Evolutionary conservation across 2,113 vertebrate genomes (phyloP).

Genomic region (Nannospalax galili): DNA sequence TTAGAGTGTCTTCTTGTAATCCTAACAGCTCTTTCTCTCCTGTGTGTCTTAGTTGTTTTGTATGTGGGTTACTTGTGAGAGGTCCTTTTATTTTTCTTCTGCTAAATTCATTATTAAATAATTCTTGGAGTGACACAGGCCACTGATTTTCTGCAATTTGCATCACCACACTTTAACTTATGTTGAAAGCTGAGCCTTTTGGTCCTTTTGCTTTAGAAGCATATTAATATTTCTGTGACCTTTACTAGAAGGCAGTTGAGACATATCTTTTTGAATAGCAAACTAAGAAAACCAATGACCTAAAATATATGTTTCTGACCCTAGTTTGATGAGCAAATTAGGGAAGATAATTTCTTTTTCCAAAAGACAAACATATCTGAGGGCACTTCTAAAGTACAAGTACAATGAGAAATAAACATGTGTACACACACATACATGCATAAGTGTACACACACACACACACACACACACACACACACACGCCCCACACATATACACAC

Average conservation of each 20-base stretch:
- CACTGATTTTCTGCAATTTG: constrained; percentile 88
- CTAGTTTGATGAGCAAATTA: constrained; percentile 62
- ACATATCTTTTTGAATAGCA: constrained; percentile 82
- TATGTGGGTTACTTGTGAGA: constrained; percentile 76
- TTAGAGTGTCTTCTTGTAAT: not conserved
- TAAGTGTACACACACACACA: not conserved
- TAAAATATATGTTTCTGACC: constrained; percentile 61
- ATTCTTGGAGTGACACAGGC: constrained; percentile 87
- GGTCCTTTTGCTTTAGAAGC: constrained; percentile 82
- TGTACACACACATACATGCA: not conserved
- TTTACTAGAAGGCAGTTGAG: constrained; percentile 84
- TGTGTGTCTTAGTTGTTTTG: constrained; percentile 71
- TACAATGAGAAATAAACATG: not conserved
- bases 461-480: not conserved
- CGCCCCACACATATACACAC: too few species aligned
- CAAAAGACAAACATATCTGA: constrained; percentile 23
- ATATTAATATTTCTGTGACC: constrained; percentile 88
- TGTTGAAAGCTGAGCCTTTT: constrained; percentile 83
- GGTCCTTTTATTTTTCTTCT: constrained; percentile 76
- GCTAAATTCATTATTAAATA: constrained; percentile 83
- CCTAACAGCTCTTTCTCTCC: not conserved
- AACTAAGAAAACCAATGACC: constrained; percentile 75
- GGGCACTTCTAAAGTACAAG: not conserved
- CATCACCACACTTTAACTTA: constrained; percentile 83
- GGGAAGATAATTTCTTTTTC: constrained; percentile 64